Evolutionary conservation across 2,113 vertebrate genomes (phyloP), one percentile per base, ranked within the genome.

Genomic region (Phylloscopus whistleri): DNA sequence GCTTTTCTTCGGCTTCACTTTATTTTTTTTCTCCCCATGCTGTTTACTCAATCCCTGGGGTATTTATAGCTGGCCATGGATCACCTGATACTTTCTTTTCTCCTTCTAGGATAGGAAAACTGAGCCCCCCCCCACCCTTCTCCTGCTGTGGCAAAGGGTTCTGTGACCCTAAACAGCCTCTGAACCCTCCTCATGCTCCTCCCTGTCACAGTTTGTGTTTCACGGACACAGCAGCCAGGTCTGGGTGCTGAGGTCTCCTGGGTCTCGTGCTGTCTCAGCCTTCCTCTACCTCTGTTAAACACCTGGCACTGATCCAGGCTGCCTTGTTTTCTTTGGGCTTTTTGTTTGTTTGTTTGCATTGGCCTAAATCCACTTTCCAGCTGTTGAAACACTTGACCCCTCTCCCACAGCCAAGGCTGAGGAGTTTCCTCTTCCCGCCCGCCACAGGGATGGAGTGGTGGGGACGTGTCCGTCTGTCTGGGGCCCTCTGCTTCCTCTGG

Each of bases 51-150:
- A 7, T 85, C 89, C 64, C 0, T 11, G 51, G 59, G 67, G 76
- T 97, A 96, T 97, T 96, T 95, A 94, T 94, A 94, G 89, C 83
- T n/a, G 63, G 56, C 64, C 70, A 20, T 2, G 0, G 35, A 78
- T 89, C 83, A 84, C 60, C 94, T 55, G 72, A 92, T 20, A 55
- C 72, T 76, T 84, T 31, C 59, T 87, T 80, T 77, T 80, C 89
- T 92, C 94, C 88, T 90, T 93, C 90, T 67, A 84, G 95, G 94
- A 83, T 17, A 74, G 64, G 80, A 89, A 86, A 92, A 66, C 83
- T 3, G 11, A 92, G 64, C 16, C 8, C 7, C 4, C 8, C 4
- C 37, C 37, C n/a, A n/a, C 16, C 0, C 0, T 7, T 19, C 53
- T 67, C 37, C 22, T 0, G 6, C 79, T 60, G 41, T 23, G 44